Conservation (phyloP, 1,140 invertebrate genomes). For the Caenorhabditis inopinata region DNA sequence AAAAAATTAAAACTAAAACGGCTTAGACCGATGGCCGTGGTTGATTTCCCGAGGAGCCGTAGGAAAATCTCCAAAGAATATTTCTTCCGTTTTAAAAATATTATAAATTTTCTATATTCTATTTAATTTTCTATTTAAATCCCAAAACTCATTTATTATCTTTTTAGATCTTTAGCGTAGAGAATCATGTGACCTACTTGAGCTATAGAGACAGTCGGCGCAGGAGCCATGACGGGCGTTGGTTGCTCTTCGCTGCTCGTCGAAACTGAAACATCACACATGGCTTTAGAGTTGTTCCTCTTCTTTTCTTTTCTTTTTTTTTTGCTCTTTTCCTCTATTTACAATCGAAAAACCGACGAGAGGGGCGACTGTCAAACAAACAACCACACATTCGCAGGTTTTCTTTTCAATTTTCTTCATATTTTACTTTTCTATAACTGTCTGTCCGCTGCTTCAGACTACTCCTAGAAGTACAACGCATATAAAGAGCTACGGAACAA, state of each 20-base stretch:
- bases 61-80: no score
- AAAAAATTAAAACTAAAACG: not conserved
- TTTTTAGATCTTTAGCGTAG: no score
- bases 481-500: no score
- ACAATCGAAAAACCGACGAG: not conserved
- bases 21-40: no score
- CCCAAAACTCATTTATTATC: no score
- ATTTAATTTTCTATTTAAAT: no score
- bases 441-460: no score
- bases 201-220: not conserved
- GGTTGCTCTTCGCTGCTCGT: conserved; percentile 24
- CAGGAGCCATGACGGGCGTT: conserved; percentile 4
- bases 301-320: not conserved
- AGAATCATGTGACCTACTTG: not conserved
- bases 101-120: no score
- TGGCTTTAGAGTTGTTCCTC: not conserved
- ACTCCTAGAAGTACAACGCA: not conserved
- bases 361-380: conserved; percentile 6
- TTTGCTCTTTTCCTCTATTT: not conserved
- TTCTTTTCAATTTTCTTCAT: not conserved
- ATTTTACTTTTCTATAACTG: not conserved
- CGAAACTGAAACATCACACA: conserved; percentile 31
- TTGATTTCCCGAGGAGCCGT: no score
- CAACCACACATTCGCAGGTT: conserved; percentile 1
- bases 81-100: no score